A percentile compares a stretch with the other conserved stretches of the same genome.
Conservation (phyloP, 2,113 vertebrate species). For the Boleophthalmus pectinirostris region DNA sequence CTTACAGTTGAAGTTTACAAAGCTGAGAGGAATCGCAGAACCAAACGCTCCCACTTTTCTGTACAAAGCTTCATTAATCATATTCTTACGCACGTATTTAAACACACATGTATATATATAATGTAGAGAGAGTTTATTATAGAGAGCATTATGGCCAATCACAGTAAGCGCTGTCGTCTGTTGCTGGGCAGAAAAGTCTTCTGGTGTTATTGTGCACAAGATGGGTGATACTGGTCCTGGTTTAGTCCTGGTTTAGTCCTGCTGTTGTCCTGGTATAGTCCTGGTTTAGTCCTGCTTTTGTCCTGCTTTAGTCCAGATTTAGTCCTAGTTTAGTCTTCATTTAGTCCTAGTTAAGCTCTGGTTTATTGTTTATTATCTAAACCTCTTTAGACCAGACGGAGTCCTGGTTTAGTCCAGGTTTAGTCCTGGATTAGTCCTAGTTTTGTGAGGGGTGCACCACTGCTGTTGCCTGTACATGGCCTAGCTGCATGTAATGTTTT, state of each 20-base stretch:
- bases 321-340: not conserved
- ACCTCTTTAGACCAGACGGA: not conserved
- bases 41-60: not conserved
- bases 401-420: not conserved
- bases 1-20: conserved; percentile 3
- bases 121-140: not conserved
- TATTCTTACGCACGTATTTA: not conserved
- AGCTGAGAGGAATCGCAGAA: conserved; percentile 1
- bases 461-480: not conserved
- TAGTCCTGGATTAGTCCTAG: not conserved
- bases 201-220: not conserved
- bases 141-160: not conserved
- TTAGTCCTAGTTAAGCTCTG: not conserved
- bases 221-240: not conserved
- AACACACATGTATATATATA: not conserved
- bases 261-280: not conserved
- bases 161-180: not conserved
- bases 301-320: not conserved
- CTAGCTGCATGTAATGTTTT: not conserved
- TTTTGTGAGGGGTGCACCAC: not conserved
- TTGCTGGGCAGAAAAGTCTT: not conserved
- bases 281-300: not conserved
- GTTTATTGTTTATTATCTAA: too few species aligned
- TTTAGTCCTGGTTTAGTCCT: not conserved
- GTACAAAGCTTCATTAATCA: not conserved